Conservation (phyloP, 2,113 vertebrate genomes). For the Rhea americana region DNA sequence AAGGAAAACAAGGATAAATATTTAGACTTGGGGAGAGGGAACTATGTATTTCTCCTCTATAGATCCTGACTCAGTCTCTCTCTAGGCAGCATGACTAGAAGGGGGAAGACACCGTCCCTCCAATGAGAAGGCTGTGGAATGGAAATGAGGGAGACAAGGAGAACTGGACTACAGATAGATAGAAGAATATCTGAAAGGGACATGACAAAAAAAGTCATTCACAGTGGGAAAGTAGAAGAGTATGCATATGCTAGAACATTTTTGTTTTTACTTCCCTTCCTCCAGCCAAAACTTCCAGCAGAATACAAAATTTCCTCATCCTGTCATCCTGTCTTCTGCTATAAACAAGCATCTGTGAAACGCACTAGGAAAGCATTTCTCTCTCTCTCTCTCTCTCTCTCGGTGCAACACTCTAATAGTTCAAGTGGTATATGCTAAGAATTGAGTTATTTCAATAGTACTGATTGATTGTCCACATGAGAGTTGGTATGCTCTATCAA, state of each 20-base stretch:
- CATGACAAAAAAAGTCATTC: neutral
- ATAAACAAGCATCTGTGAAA: neutral
- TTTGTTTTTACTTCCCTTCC: neutral
- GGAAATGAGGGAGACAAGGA: neutral
- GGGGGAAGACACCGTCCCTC: neutral
- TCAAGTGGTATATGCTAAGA: neutral
- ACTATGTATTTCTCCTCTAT: neutral
- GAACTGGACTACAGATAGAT: neutral
- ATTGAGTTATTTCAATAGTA: neutral
- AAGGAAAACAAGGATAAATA: neutral
- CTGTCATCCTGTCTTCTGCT: neutral
- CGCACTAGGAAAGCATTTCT: neutral
- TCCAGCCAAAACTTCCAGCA: neutral
- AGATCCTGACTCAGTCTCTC: neutral
- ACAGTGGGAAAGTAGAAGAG: neutral
- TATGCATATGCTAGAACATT: neutral
- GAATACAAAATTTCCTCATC: neutral
- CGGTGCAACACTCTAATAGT: neutral
- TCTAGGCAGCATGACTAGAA: neutral
- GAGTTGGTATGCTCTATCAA: too few species aligned
- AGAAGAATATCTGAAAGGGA: neutral
- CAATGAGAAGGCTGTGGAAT: neutral
- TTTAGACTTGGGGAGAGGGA: neutral
- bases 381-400: neutral
- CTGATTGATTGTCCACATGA: neutral